Percentiles rank a stretch among this genome's conserved stretches.
These are phyloP conservation scores for Neosalanx taihuensis DNA, from an alignment of 2,797 vertebrate genomes.

Conservation along the genomic window DNA sequence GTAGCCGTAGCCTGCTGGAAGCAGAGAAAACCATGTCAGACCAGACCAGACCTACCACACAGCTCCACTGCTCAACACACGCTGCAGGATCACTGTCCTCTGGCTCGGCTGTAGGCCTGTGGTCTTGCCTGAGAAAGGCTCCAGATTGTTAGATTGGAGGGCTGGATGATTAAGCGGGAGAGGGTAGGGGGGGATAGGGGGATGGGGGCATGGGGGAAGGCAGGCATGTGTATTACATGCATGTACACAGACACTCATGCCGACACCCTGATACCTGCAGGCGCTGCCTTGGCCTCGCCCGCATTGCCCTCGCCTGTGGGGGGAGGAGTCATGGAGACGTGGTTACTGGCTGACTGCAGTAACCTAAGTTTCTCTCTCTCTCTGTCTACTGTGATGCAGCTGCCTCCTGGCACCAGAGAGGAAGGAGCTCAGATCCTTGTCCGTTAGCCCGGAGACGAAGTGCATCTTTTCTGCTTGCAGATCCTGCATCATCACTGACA, in stretches of 20 bases:
- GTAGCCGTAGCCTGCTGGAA: constrained; percentile 68
- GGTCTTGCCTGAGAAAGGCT: not conserved
- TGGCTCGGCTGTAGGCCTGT: not conserved
- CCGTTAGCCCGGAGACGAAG: not conserved
- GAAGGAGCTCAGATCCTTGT: not conserved
- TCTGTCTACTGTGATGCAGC: constrained; percentile 3
- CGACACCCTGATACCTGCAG: constrained; percentile 28
- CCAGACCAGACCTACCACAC: not conserved
- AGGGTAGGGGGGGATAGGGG: constrained; percentile 3
- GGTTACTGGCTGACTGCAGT: not conserved
- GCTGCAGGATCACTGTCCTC: not conserved
- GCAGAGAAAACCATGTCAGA: not conserved
- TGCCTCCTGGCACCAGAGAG: constrained; percentile 14
- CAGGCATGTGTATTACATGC: constrained; percentile 3
- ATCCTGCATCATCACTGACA: not conserved
- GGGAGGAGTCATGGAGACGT: constrained; percentile 26
- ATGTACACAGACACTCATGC: constrained; percentile 8
- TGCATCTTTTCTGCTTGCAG: not conserved
- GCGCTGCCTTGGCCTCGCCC: constrained; percentile 30
- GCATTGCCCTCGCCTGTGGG: constrained; percentile 34
- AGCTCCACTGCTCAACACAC: not conserved
- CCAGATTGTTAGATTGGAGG: not conserved
- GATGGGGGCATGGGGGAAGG: not conserved
- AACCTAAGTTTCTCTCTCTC: not conserved
- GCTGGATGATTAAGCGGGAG: constrained; percentile 1